A percentile compares a stretch with the other conserved stretches of the same genome.
These are phyloP conservation scores for Neosilurus hyrtlii DNA, from an alignment of 2,797 vertebrate genomes.

Conservation along the genomic window DNA sequence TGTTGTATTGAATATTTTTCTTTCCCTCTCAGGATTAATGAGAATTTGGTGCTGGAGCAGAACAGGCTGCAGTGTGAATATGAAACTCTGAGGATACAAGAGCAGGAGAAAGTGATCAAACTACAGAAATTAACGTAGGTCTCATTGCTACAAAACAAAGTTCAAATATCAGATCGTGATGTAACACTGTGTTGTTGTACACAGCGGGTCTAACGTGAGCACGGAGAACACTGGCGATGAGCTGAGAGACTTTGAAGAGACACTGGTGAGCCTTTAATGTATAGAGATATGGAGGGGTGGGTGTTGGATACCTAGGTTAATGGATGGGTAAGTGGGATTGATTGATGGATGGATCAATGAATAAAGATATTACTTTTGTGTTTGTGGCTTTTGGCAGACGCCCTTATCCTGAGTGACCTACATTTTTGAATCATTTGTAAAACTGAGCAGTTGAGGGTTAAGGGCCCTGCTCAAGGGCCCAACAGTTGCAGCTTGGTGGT, in stretches of 20 bases:
- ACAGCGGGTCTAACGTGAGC: conserved; percentile 84
- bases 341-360: too few relatives aligned
- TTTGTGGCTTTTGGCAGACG: too few relatives aligned
- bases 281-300: not conserved
- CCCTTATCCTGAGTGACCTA: too few relatives aligned
- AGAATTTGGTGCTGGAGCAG: conserved; percentile 84
- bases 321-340: too few relatives aligned
- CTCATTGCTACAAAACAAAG: not conserved
- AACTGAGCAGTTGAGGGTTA: too few relatives aligned
- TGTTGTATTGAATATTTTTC: not conserved
- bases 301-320: too few relatives aligned
- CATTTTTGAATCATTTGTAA: too few relatives aligned
- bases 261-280: conserved; percentile 77
- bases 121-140: conserved; percentile 84
- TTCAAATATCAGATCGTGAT: not conserved
- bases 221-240: conserved; percentile 85
- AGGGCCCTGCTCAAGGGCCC: too few relatives aligned
- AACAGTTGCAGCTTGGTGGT: too few relatives aligned
- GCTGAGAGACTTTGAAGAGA: conserved; percentile 88
- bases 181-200: conserved; percentile 16
- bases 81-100: conserved; percentile 83
- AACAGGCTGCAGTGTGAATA: conserved; percentile 82
- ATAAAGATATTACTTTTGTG: too few relatives aligned
- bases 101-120: conserved; percentile 83
- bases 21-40: conserved; percentile 76